phyloP scores from a whole-genome alignment of 2,797 vertebrate species.

The Falco rusticolus region DNA sequence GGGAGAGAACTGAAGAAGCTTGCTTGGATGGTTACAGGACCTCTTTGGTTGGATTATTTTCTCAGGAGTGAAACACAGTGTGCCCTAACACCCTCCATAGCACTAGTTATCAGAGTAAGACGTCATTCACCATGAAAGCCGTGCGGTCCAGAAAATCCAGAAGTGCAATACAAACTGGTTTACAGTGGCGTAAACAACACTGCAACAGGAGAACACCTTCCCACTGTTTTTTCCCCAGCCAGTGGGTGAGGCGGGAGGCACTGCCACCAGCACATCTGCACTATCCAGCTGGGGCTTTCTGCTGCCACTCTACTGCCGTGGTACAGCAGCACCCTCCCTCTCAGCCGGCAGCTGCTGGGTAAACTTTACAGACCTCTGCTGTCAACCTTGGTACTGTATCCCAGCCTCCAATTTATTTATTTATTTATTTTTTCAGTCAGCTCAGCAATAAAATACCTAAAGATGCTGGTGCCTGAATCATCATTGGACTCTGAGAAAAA shows the following conservation, averaged over 20 bases:
- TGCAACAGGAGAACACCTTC: neutral
- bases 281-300: neutral
- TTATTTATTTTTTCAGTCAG: neutral
- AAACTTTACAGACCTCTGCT: neutral
- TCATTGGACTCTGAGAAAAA: neutral
- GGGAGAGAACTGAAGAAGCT: neutral
- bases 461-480: neutral
- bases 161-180: neutral
- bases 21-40: neutral
- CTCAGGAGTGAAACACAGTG: neutral
- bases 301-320: neutral
- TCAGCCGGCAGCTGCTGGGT: neutral
- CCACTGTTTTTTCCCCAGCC: neutral
- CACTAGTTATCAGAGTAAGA: neutral
- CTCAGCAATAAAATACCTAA: neutral
- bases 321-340: neutral
- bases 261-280: neutral
- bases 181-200: neutral
- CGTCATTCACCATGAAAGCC: neutral
- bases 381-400: neutral
- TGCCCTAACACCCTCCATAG: rapidly evolving
- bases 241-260: neutral
- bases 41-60: neutral
- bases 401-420: neutral
- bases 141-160: neutral